Conservation (phyloP, 2,113 vertebrate genomes). For the Podarcis cretensis region DNA sequence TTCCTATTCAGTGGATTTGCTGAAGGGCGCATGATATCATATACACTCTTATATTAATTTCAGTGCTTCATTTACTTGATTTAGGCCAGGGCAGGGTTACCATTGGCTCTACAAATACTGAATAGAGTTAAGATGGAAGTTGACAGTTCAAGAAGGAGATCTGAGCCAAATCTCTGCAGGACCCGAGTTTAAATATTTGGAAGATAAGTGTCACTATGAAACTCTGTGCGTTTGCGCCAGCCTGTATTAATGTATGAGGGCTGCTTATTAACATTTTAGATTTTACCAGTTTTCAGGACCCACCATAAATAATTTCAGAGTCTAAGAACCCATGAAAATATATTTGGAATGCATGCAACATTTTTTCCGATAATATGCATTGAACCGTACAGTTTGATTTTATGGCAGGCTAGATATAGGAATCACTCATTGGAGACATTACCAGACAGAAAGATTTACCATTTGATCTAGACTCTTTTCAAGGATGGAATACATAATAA, state of each 20-base stretch:
- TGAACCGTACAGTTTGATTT: background rate
- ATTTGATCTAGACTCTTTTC: background rate
- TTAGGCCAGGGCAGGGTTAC: rapidly evolving
- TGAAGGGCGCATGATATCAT: background rate
- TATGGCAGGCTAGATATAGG: background rate
- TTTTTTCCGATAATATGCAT: background rate
- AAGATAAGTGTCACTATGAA: background rate
- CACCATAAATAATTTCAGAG: background rate
- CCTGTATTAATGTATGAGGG: background rate
- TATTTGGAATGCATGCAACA: background rate
- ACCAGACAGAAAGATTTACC: background rate
- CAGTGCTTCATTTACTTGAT: background rate
- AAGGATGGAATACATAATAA: background rate
- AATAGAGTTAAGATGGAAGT: background rate
- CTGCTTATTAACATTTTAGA: background rate
- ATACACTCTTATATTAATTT: background rate
- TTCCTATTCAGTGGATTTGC: background rate
- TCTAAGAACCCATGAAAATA: background rate
- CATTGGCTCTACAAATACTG: background rate
- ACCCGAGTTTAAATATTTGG: conserved; percentile 11
- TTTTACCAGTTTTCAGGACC: background rate
- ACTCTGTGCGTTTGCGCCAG: background rate
- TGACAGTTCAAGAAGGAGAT: background rate
- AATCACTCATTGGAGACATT: background rate
- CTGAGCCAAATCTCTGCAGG: background rate